Evolutionary conservation across 2,113 vertebrate species (phyloP).

Genomic region (Lasiurus borealis): DNA sequence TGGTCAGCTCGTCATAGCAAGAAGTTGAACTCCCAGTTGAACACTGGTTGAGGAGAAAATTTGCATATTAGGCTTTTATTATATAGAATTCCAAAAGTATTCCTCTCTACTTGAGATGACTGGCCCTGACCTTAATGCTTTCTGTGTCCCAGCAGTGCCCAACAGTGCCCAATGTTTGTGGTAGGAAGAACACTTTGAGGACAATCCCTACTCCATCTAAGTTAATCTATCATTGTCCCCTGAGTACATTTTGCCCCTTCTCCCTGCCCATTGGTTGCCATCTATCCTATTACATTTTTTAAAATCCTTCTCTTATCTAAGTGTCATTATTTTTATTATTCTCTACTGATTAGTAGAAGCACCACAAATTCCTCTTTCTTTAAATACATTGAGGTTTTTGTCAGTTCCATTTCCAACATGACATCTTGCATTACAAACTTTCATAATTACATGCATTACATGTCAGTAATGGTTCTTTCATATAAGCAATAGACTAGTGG

Average conservation of each 20-base stretch:
- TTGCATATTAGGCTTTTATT: too few relatives aligned
- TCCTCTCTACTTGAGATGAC: neutral
- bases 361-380: neutral
- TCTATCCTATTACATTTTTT: neutral
- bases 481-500: neutral
- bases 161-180: neutral
- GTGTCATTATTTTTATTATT: neutral
- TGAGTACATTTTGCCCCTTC: neutral
- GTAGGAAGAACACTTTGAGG: neutral
- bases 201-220: neutral
- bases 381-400: neutral
- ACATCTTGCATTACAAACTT: slow-evolving; percentile 9
- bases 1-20: too few relatives aligned
- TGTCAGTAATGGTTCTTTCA: neutral
- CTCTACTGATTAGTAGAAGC: neutral
- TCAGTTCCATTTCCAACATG: neutral
- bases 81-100: neutral
- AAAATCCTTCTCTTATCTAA: neutral
- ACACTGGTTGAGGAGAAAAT: too few relatives aligned
- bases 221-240: neutral
- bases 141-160: neutral
- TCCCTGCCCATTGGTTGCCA: neutral
- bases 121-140: neutral
- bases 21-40: too few relatives aligned
- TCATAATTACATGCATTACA: neutral